Base-by-base conservation (phyloP, 2,888 invertebrate genomes). In the Mimumesa dahlbomi region DNA sequence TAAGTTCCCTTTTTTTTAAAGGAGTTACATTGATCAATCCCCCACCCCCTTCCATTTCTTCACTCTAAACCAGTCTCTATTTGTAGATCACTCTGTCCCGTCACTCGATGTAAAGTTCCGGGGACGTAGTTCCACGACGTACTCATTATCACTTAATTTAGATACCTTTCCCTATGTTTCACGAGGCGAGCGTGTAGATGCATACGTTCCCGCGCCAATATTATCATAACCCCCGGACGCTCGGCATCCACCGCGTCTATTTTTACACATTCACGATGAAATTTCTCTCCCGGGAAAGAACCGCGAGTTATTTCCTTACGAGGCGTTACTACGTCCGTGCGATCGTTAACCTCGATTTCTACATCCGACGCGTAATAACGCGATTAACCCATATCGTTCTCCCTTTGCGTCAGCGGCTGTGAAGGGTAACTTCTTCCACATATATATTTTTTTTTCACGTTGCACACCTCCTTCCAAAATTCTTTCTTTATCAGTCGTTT, bases 11-110 rank as follows among this genome's bases (percentile, higher is more conserved):
- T 21, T 38, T 46, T 40, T 29, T 38, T 5, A 38, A 38, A 61
- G 53, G 45, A 46, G 21, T 38, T 45, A 16, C 61, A 25, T 46
- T 46, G 53, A 53, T 62, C 48, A 42, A 70, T 25, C n/a, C n/a
- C n/a, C n/a, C n/a, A n/a, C n/a, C n/a, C n/a, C 13, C 40, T 29
- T 43, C 63, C 29, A 6, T 6, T 29, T 29, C 6, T 9, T 29
- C 29, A 29, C 29, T 29, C 7, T 29, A 6, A 9, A 2, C 9
- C 29, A 2, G 9, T 29, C 9, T 29, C 29, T 9, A 13, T 61
- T 66, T 52, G 45, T 58, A n/a, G n/a, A n/a, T n/a, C n/a, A n/a
- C 45, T 31, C 42, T n/a, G 40, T 0, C 19, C 11, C 21, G 7
- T 18, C 19, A 6, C n/a, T n/a, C n/a, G n/a, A n/a, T n/a, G n/a